Evolutionary conservation across 2,888 invertebrate species (phyloP), one percentile per base, ranked within the genome.

Genomic region (Coronaproctus castanopsis): DNA sequence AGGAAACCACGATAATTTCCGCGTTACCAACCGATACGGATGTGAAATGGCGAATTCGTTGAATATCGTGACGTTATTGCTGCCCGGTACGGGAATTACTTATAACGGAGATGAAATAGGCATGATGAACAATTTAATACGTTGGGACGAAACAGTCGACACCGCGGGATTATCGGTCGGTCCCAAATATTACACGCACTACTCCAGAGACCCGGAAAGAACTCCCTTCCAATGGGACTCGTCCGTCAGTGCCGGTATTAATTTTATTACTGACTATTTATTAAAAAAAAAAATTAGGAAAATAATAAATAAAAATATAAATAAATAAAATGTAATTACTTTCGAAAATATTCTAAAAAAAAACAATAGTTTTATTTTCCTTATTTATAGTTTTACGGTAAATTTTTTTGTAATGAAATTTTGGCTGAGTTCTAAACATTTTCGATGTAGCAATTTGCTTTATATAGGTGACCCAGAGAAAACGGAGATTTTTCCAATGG

Each of bases 61-160:
- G 57, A 74, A 75, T 66, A 73, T 77, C 71, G 66, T 79, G 54
- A 69, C 72, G 54, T 65, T 77, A 69, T 76, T 90, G 24, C 74
- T 93, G 57, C 91, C 90, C 1, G 93, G 93, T 50, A 79, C 88
- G 3, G 81, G 83, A 22, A 80, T 91, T 10, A 85, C 87, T 1
- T 93, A 93, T 69, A 86, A 92, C 75, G 88, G 87, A 5, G 87
- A 88, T 67, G 87, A 87, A 73, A 78, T 88, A 55, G 86, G 82
- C 1, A 82, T 85, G 81, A 69, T 74, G 63, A 78, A 85, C 67
- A 72, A 74, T 52, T 71, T 73, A 51, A 76, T 80, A 3, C 67
- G 70, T 52, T 76, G 72, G 71, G 69, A 71, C 48, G 71, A 75
- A 8, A 76, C 77, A 0, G 68, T 75, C 48, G 82, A 82, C 70